These are phyloP conservation scores for Sebastes trivittatus DNA, from an alignment of 2,797 vertebrate species.

Conservation along the genomic window DNA sequence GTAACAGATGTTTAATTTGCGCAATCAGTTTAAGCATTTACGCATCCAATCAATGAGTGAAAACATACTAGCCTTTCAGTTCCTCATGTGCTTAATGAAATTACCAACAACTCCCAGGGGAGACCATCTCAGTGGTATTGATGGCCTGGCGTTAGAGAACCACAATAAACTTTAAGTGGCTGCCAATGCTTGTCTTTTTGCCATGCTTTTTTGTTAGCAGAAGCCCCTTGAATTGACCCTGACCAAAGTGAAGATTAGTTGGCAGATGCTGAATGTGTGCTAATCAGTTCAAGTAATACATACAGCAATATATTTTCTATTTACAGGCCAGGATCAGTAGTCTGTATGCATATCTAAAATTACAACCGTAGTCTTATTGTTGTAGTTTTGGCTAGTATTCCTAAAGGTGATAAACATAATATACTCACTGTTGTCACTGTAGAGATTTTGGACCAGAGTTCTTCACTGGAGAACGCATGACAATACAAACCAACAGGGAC, in stretches of 20 bases:
- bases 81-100: conserved; percentile 19
- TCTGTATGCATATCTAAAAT: background rate
- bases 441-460: background rate
- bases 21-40: background rate
- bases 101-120: conserved; percentile 8
- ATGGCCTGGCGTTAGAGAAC: conserved; percentile 1
- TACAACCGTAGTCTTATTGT: background rate
- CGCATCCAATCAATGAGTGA: background rate
- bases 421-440: background rate
- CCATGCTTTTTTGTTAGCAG: background rate
- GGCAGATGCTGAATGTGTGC: background rate
- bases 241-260: background rate
- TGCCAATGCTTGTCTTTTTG: background rate
- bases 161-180: conserved; percentile 25
- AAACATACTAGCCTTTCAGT: background rate
- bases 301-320: background rate
- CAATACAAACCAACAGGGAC: background rate
- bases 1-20: background rate
- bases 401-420: background rate
- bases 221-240: background rate
- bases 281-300: background rate
- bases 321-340: background rate
- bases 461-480: background rate
- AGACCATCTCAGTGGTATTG: conserved; percentile 18
- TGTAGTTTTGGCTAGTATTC: background rate